Evolutionary conservation across 2,888 invertebrate genomes (phyloP).

Genomic region (Coleophora deauratella): DNA sequence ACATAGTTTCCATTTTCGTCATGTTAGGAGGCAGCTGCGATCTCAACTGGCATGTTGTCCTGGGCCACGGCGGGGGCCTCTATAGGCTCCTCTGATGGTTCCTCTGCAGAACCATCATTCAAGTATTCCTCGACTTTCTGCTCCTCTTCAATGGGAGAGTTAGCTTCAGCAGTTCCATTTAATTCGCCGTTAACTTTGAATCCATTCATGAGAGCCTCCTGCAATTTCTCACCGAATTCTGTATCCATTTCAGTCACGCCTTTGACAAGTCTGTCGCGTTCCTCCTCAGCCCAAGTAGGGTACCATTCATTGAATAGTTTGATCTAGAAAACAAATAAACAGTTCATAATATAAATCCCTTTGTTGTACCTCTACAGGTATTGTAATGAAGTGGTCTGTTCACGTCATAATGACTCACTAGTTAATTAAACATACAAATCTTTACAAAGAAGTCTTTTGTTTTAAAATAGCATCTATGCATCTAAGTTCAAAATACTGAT

Average conservation of each 20-base stretch:
- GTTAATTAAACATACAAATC: too few species aligned
- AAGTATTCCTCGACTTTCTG: conserved; percentile 20
- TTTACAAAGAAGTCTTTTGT: too few species aligned
- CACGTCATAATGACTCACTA: too few species aligned
- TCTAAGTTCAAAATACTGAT: too few species aligned
- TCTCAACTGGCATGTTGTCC: conserved; percentile 52
- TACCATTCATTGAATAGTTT: conserved; percentile 91
- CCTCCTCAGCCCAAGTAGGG: conserved; percentile 83
- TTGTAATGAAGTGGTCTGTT: too few species aligned
- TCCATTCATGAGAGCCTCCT: conserved; percentile 54
- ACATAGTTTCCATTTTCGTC: conserved; percentile 11
- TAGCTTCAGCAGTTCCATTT: conserved; percentile 41
- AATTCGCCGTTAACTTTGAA: conserved; percentile 55
- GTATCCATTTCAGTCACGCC: conserved; percentile 82
- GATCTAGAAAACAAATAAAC: conserved; percentile 61
- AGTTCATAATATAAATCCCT: background rate
- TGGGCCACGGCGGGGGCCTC: conserved; percentile 24
- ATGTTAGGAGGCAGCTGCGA: conserved; percentile 55
- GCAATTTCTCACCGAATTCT: conserved; percentile 81
- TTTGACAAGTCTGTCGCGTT: conserved; percentile 79
- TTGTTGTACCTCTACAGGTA: background rate
- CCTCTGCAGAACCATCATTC: conserved; percentile 19
- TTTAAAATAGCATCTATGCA: too few species aligned
- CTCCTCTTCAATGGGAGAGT: conserved; percentile 28
- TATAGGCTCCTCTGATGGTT: conserved; percentile 19